Base-by-base conservation (phyloP, 1,140 invertebrate genomes). In the Cydia fagiglandana region DNA sequence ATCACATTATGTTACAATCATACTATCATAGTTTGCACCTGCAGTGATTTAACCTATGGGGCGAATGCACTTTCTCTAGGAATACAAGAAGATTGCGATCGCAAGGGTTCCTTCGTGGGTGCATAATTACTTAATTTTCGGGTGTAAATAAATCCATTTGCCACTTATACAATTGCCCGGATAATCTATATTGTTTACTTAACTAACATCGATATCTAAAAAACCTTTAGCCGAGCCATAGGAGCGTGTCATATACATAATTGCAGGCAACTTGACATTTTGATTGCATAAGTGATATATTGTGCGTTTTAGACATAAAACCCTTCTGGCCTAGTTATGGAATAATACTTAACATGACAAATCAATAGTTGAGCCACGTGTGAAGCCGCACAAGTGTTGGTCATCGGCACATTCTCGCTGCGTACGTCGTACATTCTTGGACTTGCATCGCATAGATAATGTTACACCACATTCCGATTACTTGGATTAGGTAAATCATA, bases 321-420 rank as follows among this genome's bases (percentile, higher is more conserved):
- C 34, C 66, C 34, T 41, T 41, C 66, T 41, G 66, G 30, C 66
- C 30, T 70, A 70, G 66, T 41, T n/a, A 70, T 38, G n/a, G 34
- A 70, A 70, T 70, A 17, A 70, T 38, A 70, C n/a, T n/a, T n/a
- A n/a, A 70, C 66, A 70, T 70, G 30, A 70, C 34, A 70, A 70
- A 70, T 70, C 66, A 17, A 70, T 70, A 70, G 15, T 17, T n/a
- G 20, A 17, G n/a, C 66, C 66, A 70, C 66, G 66, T 45, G 66
- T 70, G 30, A 41, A 70, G 66, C 66, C 66, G 6, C 30, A 70
- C 38, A 70, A 70, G 30, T 70, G 66, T 41, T 41, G 30, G 66
- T 45, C 66, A 38, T 70, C 66, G 66, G 30, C 34, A 70, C 66
- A 70, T 70, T 70, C 66, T 3, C 66, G 15, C 66, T 17, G 66